Evolutionary conservation across 35 echinoderm and acorn worm genomes (phyloP).

Genomic region (Apostichopus californicus): DNA sequence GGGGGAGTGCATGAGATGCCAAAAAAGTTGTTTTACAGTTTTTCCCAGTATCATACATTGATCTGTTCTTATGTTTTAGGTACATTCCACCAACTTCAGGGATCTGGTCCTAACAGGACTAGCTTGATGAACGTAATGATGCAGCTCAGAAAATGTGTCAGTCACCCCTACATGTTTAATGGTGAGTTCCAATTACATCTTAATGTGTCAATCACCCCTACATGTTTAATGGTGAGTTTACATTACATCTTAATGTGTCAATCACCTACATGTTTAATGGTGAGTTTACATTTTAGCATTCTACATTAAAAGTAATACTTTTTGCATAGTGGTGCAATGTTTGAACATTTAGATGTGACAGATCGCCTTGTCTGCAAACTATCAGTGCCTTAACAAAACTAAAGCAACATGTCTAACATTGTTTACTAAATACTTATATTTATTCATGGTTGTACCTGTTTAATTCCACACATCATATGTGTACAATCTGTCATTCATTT

Average conservation of each 20-base stretch:
- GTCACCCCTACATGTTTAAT: conserved; percentile 95
- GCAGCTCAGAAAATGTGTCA: conserved; percentile 95
- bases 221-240: conserved; percentile 89
- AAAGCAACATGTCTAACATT: too few relatives aligned
- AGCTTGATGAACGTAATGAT: conserved; percentile 88
- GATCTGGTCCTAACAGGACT: conserved; percentile 66
- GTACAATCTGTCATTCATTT: too few relatives aligned
- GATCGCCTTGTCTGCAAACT: too few relatives aligned
- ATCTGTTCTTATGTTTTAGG: conserved; percentile 26
- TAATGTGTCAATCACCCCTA: conserved; percentile 96
- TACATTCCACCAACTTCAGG: conserved; percentile 55
- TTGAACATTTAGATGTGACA: too few relatives aligned
- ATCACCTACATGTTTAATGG: conserved; percentile 97
- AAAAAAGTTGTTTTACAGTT: too few relatives aligned
- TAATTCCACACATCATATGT: too few relatives aligned
- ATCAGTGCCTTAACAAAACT: neutral
- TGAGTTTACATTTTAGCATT: conserved; percentile 8
- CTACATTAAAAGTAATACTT: too few relatives aligned
- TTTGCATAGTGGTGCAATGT: too few relatives aligned
- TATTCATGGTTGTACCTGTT: too few relatives aligned
- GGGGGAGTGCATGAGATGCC: too few relatives aligned
- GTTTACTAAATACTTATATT: too few relatives aligned
- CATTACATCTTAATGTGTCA: conserved; percentile 67
- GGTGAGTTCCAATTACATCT: conserved; percentile 43
- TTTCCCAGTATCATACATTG: too few relatives aligned